Base-by-base conservation (phyloP, 2,888 invertebrate species). In the Suillia variegata region DNA sequence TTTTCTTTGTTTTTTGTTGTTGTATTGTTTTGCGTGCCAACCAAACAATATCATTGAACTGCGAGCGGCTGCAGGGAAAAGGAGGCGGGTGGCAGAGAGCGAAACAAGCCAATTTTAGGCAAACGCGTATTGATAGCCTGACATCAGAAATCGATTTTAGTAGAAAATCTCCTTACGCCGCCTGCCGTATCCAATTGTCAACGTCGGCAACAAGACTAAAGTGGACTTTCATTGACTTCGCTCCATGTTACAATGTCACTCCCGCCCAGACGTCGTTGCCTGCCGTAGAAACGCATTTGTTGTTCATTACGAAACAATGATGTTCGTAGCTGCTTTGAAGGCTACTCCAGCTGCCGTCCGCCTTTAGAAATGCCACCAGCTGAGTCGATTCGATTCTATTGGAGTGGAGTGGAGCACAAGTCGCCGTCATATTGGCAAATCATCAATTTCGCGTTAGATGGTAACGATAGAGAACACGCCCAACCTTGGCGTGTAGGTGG, bases 361-460 rank as follows among this genome's bases (percentile, higher is more conserved):
- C n/a, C n/a, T n/a, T n/a, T n/a, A n/a, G n/a, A n/a, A 5, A 6
- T 45, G 45, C 6, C 45, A 38, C 38, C 6, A 38, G 38, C n/a
- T 5, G 38, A n/a, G n/a, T 8, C 38, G n/a, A 38, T 38, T 13
- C 26, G n/a, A n/a, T n/a, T n/a, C n/a, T n/a, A n/a, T n/a, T n/a
- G n/a, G n/a, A n/a, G n/a, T n/a, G n/a, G n/a, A n/a, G n/a, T n/a
- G n/a, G n/a, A n/a, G n/a, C n/a, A n/a, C n/a, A n/a, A n/a, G n/a
- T n/a, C 26, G 26, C 5, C 5, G 5, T 5, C 26, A 10, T 20
- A 45, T 45, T 45, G 20, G 45, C 5, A 45, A 45, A 45, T 45
- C 45, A 45, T 45, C 45, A 45, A 45, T 45, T 45, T 45, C 45
- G 45, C 45, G 18, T 45, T 45, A 45, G 45, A 17, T 18, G 18